Base-by-base conservation (phyloP, 2,888 invertebrate genomes). In the Lasioglossum oenotherae region DNA sequence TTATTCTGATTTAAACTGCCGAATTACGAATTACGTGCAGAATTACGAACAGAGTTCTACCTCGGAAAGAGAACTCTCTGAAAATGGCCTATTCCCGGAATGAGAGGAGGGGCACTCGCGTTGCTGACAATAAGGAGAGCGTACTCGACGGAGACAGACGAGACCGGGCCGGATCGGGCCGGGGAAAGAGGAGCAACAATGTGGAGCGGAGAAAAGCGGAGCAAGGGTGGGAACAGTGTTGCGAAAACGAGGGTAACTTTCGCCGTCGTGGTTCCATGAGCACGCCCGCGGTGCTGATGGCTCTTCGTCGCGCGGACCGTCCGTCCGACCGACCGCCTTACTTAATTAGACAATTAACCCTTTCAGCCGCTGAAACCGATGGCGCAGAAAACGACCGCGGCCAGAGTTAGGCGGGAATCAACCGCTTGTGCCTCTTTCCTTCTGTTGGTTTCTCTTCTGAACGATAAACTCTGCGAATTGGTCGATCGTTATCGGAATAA, bases 331-430 rank as follows among this genome's bases (percentile, higher is more conserved):
- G 78, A 81, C 81, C 80, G 80, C 77, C 88, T 88, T 89, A 91
- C 89, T 89, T 91, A 92, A 92, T 93, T 91, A 92, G 90, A 74
- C 91, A 92, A 92, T 93, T 92, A 92, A 93, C 91, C 89, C 84
- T 85, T 72, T 86, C 88, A 90, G 91, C 90, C 91, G 88, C 78
- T 87, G 88, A 88, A 88, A 87, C 87, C 83, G 80, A 88, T 87
- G 85, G 87, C 84, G 84, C 78, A 80, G 88, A 84, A 81, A 88
- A 90, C 60, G 71, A 41, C 16, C 78, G 35, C n/a, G 38, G 3
- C 27, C 41, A 38, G 57, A n/a, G 38, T 23, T 57, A 60, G 46
- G 71, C 57, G 72, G 80, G 76, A 80, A 82, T 12, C n/a, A 14
- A 19, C n/a, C 14, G 16, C 4, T 73, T 49, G 23, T 44, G 23